A percentile compares a stretch with the other conserved stretches of the same genome.
Conservation (phyloP, 2,888 invertebrate species). For the Rhaphigaster nebulosa region DNA sequence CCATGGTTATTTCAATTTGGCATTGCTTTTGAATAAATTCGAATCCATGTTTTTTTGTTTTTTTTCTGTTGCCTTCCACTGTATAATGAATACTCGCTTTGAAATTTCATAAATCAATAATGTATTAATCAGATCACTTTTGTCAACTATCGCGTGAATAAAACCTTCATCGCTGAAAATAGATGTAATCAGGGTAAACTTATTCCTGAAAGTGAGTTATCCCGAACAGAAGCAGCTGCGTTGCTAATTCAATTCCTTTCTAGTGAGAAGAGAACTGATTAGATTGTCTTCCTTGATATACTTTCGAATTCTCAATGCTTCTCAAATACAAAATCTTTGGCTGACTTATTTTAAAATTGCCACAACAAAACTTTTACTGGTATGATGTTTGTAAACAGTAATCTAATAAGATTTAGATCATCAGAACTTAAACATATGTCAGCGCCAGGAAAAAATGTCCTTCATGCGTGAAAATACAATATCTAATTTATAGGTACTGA, state of each 20-base stretch:
- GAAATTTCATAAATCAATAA: background rate
- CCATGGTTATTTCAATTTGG: too few species aligned
- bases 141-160: constrained; percentile 7
- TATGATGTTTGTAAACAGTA: too few species aligned
- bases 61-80: too few species aligned
- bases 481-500: too few species aligned
- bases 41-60: too few species aligned
- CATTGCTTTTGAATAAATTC: too few species aligned
- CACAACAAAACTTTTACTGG: too few species aligned
- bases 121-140: background rate
- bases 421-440: too few species aligned
- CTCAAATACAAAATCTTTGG: background rate
- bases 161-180: background rate
- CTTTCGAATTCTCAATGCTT: background rate
- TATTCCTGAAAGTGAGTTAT: background rate
- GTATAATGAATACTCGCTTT: too few species aligned
- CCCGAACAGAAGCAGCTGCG: background rate
- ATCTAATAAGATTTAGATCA: too few species aligned
- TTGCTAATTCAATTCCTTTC: background rate
- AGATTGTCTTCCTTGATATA: background rate
- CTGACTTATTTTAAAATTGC: background rate
- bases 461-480: too few species aligned
- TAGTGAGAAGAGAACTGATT: constrained; percentile 17
- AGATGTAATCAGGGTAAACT: background rate
- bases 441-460: too few species aligned